These are phyloP conservation scores for Psittacula echo DNA, from an alignment of 2,797 vertebrate genomes.

Conservation along the genomic window DNA sequence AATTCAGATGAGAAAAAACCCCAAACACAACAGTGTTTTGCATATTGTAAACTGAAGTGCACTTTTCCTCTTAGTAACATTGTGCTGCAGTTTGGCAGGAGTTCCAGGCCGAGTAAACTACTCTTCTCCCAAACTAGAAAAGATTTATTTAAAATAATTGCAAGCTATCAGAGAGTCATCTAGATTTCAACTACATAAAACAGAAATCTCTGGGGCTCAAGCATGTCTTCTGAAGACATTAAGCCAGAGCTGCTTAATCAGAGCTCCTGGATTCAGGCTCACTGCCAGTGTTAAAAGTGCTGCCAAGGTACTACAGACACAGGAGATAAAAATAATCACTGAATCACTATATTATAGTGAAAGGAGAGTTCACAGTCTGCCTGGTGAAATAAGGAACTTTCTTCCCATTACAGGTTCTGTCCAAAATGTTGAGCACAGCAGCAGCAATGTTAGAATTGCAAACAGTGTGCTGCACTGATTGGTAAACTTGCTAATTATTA, in stretches of 20 bases:
- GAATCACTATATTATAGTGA: background rate
- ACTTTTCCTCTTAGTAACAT: background rate
- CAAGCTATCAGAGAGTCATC: background rate
- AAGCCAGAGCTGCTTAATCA: background rate
- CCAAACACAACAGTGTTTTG: background rate
- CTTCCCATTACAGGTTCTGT: background rate
- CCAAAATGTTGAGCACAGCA: background rate
- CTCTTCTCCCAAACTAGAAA: background rate
- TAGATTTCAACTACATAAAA: background rate
- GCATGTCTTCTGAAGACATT: background rate
- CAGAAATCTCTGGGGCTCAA: background rate
- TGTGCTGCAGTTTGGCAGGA: background rate
- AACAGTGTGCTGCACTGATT: background rate
- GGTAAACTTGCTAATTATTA: background rate
- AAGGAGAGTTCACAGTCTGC: background rate
- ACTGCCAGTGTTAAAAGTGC: background rate
- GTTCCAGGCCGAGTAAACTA: background rate
- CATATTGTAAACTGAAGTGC: background rate
- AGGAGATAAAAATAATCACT: background rate
- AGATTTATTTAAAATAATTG: background rate
- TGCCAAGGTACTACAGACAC: background rate
- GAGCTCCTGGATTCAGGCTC: background rate
- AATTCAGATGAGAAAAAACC: background rate
- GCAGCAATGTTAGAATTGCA: background rate
- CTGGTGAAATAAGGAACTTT: background rate